Evolutionary conservation across 2,113 vertebrate species (phyloP).

Genomic region (Carassius auratus): DNA sequence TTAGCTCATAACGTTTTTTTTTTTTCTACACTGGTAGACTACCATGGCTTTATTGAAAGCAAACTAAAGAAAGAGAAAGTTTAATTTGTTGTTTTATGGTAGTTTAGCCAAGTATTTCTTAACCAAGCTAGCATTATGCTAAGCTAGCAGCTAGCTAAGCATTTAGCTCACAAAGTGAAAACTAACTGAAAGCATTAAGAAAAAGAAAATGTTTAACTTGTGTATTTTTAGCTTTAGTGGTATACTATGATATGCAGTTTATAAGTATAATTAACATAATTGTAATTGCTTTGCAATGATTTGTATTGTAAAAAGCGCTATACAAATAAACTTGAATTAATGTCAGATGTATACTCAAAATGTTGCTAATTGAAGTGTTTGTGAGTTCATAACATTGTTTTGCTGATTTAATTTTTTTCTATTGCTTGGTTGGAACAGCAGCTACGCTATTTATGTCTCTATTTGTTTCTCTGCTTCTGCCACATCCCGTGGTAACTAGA

Average conservation of each 20-base stretch:
- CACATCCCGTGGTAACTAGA: too few relatives aligned
- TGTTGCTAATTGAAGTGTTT: slow-evolving; percentile 1
- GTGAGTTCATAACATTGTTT: neutral
- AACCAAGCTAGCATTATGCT: neutral
- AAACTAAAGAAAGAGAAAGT: neutral
- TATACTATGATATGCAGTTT: neutral
- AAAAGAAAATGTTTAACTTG: neutral
- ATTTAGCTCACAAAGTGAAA: neutral
- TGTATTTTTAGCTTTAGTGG: neutral
- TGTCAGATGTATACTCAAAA: neutral
- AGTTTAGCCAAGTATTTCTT: neutral
- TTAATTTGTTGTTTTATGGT: neutral
- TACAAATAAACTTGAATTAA: too few relatives aligned
- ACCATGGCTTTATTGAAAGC: neutral
- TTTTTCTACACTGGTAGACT: neutral
- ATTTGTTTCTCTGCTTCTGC: too few relatives aligned
- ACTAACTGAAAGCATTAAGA: neutral
- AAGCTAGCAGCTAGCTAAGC: neutral
- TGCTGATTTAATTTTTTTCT: neutral
- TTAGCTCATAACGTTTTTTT: neutral
- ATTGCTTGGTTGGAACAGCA: too few relatives aligned
- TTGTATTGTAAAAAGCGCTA: too few relatives aligned
- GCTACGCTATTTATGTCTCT: too few relatives aligned
- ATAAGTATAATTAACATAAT: neutral
- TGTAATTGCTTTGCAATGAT: too few relatives aligned